Evolutionary conservation across 2,797 vertebrate species (phyloP).

Genomic region (Syncerus caffer): DNA sequence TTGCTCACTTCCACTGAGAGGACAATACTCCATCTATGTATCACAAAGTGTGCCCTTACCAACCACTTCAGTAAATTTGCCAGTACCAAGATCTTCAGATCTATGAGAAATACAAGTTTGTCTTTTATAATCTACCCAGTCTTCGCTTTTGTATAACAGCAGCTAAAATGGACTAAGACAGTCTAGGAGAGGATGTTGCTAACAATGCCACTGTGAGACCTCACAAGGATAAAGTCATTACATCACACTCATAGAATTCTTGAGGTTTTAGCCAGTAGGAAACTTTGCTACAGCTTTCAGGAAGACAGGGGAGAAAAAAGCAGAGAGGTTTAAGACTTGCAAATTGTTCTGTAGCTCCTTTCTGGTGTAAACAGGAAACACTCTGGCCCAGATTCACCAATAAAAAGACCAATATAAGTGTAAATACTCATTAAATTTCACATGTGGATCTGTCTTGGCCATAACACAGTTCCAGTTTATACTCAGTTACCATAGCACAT

Average conservation of each 20-base stretch:
- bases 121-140: background rate
- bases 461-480: background rate
- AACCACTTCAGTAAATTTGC: background rate
- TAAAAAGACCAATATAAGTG: background rate
- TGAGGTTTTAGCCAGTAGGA: background rate
- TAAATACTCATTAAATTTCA: background rate
- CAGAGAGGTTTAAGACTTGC: background rate
- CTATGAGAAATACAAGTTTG: background rate
- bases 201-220: background rate
- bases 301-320: background rate
- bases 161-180: background rate
- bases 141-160: background rate
- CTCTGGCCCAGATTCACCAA: background rate
- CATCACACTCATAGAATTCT: background rate
- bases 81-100: background rate
- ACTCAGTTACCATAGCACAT: background rate
- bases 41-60: background rate
- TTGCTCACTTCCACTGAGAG: background rate
- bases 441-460: background rate
- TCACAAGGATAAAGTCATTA: background rate
- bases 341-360: accelerated
- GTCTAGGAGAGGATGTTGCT: background rate
- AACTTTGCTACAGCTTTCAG: background rate
- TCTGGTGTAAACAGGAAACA: background rate
- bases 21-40: background rate